phyloP scores from a whole-genome alignment of 1,140 invertebrate species.

The Drosophila pachea region DNA sequence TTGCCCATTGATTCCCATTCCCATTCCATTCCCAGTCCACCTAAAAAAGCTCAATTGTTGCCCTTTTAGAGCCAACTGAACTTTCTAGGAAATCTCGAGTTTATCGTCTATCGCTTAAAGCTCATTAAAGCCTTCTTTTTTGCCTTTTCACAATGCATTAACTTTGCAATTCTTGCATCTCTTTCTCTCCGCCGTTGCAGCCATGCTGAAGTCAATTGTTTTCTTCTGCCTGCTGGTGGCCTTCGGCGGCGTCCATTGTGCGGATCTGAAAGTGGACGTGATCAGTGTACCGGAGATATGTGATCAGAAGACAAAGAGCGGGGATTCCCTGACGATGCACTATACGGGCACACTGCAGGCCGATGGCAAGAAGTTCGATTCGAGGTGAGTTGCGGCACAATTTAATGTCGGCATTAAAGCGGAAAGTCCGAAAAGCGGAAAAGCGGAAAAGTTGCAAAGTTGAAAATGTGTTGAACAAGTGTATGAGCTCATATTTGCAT shows the following conservation, averaged over 20 bases:
- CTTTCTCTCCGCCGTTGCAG: conserved; percentile 38
- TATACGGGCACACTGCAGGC: conserved; percentile 90
- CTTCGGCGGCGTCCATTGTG: conserved; percentile 77
- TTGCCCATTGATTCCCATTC: no score
- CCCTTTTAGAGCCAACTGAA: no score
- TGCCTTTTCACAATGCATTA: neutral
- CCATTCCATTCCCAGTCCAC: no score
- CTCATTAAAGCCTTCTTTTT: conserved; percentile 1
- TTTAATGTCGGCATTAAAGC: conserved; percentile 34
- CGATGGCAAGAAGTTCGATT: conserved; percentile 95
- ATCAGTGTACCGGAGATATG: conserved; percentile 89
- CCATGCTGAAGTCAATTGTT: conserved; percentile 72
- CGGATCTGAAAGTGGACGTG: conserved; percentile 88
- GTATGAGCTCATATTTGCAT: conserved; percentile 34
- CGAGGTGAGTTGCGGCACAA: conserved; percentile 85
- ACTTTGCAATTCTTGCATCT: neutral
- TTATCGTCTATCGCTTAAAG: no score
- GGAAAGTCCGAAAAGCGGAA: conserved; percentile 23
- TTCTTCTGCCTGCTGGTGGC: conserved; percentile 79
- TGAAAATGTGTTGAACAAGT: neutral
- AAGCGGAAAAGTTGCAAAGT: conserved; percentile 10
- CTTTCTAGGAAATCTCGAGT: no score
- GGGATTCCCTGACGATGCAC: conserved; percentile 95
- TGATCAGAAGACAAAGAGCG: conserved; percentile 89
- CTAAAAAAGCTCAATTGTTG: no score